phyloP scores from a whole-genome alignment of 2,888 invertebrate species.

The Desoria tigrina region DNA sequence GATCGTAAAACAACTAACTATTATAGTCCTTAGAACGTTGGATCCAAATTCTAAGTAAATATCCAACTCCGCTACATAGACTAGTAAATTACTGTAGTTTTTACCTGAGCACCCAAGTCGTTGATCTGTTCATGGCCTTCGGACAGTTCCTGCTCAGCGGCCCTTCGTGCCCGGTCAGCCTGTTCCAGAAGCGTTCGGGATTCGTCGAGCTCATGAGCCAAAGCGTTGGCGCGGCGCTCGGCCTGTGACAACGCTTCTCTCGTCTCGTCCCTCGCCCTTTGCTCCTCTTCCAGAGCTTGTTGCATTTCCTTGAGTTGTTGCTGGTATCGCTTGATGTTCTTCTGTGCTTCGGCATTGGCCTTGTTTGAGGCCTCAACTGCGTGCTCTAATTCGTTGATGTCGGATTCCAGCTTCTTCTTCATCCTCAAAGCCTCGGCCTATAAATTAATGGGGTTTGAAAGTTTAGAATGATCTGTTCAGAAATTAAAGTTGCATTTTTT shows the following conservation, averaged over 20 bases:
- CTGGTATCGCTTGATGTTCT: slow-evolving; percentile 68
- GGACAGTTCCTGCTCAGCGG: slow-evolving; percentile 95
- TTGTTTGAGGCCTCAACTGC: slow-evolving; percentile 98
- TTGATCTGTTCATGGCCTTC: slow-evolving; percentile 98
- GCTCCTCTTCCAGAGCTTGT: slow-evolving; percentile 95
- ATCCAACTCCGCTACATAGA: too few species aligned
- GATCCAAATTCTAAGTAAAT: too few species aligned
- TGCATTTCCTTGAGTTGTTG: slow-evolving; percentile 96
- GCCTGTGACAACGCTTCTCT: slow-evolving; percentile 87
- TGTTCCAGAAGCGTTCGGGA: slow-evolving; percentile 95
- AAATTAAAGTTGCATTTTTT: too few species aligned
- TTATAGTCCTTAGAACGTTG: too few species aligned
- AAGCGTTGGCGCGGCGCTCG: slow-evolving; percentile 94
- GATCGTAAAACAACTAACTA: too few species aligned
- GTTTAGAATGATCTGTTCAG: too few species aligned
- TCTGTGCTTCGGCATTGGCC: slow-evolving; percentile 61
- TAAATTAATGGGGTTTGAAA: too few species aligned
- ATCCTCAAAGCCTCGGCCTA: slow-evolving; percentile 99
- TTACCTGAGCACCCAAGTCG: slow-evolving; percentile 65
- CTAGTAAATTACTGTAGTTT: too few species aligned
- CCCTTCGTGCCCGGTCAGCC: slow-evolving; percentile 96
- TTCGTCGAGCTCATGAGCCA: slow-evolving; percentile 98
- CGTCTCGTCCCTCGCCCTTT: slow-evolving; percentile 95
- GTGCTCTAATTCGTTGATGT: slow-evolving; percentile 99
- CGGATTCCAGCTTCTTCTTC: slow-evolving; percentile 99